phyloP scores from a whole-genome alignment of 2,113 vertebrate species.

The Solea senegalensis region DNA sequence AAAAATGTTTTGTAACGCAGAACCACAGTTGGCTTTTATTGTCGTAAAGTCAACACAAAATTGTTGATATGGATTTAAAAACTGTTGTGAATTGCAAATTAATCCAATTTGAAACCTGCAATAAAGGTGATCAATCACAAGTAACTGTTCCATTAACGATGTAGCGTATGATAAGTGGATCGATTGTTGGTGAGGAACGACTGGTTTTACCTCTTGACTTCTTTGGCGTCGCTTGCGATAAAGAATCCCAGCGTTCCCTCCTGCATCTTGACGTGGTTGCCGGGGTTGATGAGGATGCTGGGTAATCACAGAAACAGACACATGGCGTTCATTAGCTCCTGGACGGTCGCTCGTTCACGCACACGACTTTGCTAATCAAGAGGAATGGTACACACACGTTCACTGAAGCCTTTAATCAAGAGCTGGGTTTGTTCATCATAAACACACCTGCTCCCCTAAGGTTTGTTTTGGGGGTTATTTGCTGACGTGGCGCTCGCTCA shows the following conservation, averaged over 20 bases:
- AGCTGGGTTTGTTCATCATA: constrained; percentile 4
- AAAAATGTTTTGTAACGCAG: no score
- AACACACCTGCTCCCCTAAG: constrained; percentile 25
- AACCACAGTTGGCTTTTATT: no score
- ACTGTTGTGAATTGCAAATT: no score
- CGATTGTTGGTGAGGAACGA: background rate
- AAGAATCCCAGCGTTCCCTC: constrained; percentile 99
- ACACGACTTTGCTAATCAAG: constrained; percentile 81
- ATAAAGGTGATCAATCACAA: no score
- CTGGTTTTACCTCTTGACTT: constrained; percentile 95
- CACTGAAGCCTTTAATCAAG: constrained; percentile 32
- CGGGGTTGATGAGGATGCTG: constrained; percentile 99
- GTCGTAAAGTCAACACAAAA: no score
- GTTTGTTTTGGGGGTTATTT: constrained; percentile 40
- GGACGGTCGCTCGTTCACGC: constrained; percentile 36
- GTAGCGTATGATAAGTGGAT: background rate
- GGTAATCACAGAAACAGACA: constrained; percentile 79
- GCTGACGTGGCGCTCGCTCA: constrained; percentile 52
- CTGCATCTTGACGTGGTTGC: constrained; percentile 98
- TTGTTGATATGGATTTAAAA: no score
- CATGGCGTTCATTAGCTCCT: constrained; percentile 45
- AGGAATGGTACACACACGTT: constrained; percentile 84
- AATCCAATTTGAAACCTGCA: no score
- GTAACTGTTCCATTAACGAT: no score
- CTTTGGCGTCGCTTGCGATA: constrained; percentile 99